Percentiles rank a stretch among this genome's conserved stretches.
These are phyloP conservation scores for Cyanistes caeruleus DNA, from an alignment of 2,113 vertebrate species.

Conservation along the genomic window DNA sequence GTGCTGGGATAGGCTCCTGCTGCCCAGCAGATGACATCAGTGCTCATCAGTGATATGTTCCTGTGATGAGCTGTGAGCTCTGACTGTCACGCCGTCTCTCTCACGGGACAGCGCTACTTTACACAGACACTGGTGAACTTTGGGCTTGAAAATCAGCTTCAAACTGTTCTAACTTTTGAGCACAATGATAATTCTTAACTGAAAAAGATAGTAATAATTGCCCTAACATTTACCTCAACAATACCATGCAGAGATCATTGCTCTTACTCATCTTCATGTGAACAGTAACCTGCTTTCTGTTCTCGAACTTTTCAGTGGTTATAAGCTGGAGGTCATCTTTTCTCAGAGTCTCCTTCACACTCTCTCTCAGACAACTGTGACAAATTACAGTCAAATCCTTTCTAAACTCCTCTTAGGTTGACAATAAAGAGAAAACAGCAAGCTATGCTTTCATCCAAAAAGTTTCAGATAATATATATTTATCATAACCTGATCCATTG, in stretches of 20 bases:
- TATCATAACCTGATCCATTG: fast-evolving
- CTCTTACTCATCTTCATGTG: neutral
- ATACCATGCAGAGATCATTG: neutral
- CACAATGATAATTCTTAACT: neutral
- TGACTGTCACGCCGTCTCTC: neutral
- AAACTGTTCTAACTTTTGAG: neutral
- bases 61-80: constrained; percentile 2
- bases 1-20: neutral
- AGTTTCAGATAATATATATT: neutral
- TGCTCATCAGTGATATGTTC: neutral
- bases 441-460: neutral
- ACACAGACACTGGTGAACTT: fast-evolving
- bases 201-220: neutral
- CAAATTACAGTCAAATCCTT: neutral
- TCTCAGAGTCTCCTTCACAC: neutral
- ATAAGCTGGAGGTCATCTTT: neutral
- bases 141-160: neutral
- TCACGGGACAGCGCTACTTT: neutral
- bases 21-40: constrained; percentile 41
- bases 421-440: neutral
- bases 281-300: neutral
- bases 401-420: neutral
- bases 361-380: neutral
- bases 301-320: neutral
- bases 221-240: neutral